Base-by-base conservation (phyloP, 2,113 vertebrate species). In the Eudyptes chrysolophus region DNA sequence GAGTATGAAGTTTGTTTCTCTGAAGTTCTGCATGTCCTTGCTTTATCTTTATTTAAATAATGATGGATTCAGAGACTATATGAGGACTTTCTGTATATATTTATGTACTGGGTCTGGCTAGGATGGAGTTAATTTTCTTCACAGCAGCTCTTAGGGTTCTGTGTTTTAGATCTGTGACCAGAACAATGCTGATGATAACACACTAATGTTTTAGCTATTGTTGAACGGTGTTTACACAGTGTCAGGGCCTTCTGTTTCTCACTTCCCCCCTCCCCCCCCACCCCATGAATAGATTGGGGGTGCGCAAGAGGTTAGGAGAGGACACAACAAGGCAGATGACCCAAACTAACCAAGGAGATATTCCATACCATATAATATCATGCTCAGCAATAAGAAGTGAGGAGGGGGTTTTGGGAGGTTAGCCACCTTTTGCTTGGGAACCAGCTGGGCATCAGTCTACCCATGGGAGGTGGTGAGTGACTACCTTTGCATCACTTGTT, bases 251-350 rank as follows among this genome's bases (percentile, higher is more conserved):
- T 26, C 52, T 57, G 52, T 32, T 92, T 90, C 48, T 80, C 40
- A 52, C 48, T 42, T 15, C 42, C 14, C 42, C 42, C 87, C 25
- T 65, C 6, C 4, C 22, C 12, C 24, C 22, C 22, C 12, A 4
- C 12, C 16, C 6, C 1, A 3, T n/a, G 44, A 82, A 55, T 24
- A 86, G 38, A 51, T 0, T 32, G 11, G 8, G 20, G 15, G 30
- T 76, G 51, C 10, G 36, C 18, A 64, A 57, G 57, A 54, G 16
- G 11, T 9, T 80, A 30, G 48, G 29, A 88, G 40, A 60, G n/a
- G 32, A 69, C 55, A 57, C 27, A 29, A 32, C 11, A 36, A 80
- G 36, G 48, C 27, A 68, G 27, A 38, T 65, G 46, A 34, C 38
- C 32, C 5, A 4, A 74, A 61, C 46, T 61, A 74, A 66, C 26